These are phyloP conservation scores for Agrochola lota DNA, from an alignment of 2,888 invertebrate species.

Conservation along the genomic window DNA sequence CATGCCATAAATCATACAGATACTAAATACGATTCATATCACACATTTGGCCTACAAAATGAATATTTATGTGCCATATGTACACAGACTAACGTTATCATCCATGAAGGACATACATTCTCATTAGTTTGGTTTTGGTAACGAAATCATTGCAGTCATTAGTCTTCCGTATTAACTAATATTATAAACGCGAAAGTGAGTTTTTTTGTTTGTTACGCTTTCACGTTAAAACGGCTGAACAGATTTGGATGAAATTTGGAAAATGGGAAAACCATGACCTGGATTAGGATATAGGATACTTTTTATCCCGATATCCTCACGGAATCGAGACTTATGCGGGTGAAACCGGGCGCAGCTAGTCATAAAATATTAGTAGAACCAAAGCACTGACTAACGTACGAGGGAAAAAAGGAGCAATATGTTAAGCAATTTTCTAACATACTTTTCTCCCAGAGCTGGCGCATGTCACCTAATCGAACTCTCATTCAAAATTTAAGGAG, in stretches of 20 bases:
- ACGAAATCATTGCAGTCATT: constrained; percentile 28
- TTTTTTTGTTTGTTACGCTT: too few relatives aligned
- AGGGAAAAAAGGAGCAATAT: too few relatives aligned
- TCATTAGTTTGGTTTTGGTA: constrained; percentile 45
- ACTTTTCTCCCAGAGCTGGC: neutral
- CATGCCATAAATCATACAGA: constrained; percentile 49
- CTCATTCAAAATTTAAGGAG: neutral
- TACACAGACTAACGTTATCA: constrained; percentile 48
- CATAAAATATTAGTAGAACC: neutral
- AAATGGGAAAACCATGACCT: too few relatives aligned
- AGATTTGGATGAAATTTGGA: too few relatives aligned
- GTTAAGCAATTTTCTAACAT: neutral
- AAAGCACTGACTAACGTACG: neutral
- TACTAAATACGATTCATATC: constrained; percentile 48
- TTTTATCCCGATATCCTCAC: too few relatives aligned
- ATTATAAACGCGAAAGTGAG: too few relatives aligned
- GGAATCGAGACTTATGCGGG: too few relatives aligned
- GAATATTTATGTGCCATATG: constrained; percentile 59
- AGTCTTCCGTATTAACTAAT: too few relatives aligned
- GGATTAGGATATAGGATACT: too few relatives aligned
- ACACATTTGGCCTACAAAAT: constrained; percentile 52
- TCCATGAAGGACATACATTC: constrained; percentile 45
- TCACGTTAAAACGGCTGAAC: too few relatives aligned
- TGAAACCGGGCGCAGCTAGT: too few relatives aligned
- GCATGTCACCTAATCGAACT: neutral